Evolutionary conservation across 2,113 vertebrate genomes (phyloP), one percentile per base, ranked within the genome.

Genomic region (Takifugu flavidus): DNA sequence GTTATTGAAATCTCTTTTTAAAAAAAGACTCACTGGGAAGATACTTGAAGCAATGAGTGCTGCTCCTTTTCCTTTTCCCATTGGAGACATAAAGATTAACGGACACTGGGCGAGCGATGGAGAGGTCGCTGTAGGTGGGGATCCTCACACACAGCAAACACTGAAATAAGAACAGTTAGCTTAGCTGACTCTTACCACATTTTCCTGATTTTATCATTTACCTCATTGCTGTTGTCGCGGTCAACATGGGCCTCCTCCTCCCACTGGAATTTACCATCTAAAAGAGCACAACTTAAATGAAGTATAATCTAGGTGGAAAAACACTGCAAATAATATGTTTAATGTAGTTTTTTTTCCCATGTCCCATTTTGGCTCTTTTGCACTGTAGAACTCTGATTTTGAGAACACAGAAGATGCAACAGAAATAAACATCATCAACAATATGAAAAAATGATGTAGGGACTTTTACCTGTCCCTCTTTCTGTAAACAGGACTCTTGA

Each of bases 191-290:
- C 14, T 8, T 2, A 25, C 20, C 47, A 25, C 25, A 49, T n/a
- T 6, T 3, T 8, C 8, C 2, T 5, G 47, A 6, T 49, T n/a
- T 6, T 49, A 25, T 26, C 25, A 10, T 39, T 71, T 87, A 92
- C 95, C 93, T 96, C 95, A 27, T 88, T 93, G 86, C 94, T 95
- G 88, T 93, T 94, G 61, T 94, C 79, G 11, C 90, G 87, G 79
- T 95, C 91, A 25, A 95, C 84, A 0, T 90, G 88, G 29, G 94
- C 93, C 80, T 96, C 94, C 57, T 95, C 93, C 66, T 96, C 95
- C 95, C 95, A 96, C 51, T 94, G 93, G 15, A 95, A 77, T 75
- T 95, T 95, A 54, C 95, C 95, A 81, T 96, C 95, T 96, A 27
- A 64, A 3, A 53, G 46, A 63, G 12, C 26, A 68, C 8, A 72